These are phyloP conservation scores for Lycodopsis pacificus DNA, from an alignment of 2,797 vertebrate genomes.

Conservation along the genomic window DNA sequence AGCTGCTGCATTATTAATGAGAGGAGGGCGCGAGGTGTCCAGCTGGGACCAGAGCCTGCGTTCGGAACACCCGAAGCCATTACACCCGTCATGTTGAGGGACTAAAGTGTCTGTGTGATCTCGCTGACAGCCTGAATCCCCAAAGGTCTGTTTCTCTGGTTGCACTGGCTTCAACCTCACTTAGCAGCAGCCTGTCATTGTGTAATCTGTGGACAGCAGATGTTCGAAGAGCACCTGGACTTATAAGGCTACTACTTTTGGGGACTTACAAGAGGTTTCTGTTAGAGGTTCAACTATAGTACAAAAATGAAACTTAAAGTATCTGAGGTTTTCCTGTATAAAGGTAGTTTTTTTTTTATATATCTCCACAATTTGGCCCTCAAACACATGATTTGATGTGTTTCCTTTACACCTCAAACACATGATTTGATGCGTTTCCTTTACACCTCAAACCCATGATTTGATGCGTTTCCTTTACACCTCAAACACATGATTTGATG, in stretches of 20 bases:
- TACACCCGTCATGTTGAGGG: conserved; percentile 24
- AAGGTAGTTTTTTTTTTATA: not conserved
- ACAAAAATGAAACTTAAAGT: not conserved
- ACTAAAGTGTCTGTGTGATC: conserved; percentile 44
- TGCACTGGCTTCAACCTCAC: conserved; percentile 15
- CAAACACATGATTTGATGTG: not conserved
- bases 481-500: not conserved
- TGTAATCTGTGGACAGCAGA: conserved; percentile 52
- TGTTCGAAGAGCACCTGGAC: conserved; percentile 54
- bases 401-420: not conserved
- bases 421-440: not conserved
- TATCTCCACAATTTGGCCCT: not conserved
- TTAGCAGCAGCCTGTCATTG: conserved; percentile 41
- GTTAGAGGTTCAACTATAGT: too few species aligned
- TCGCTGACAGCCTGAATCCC: conserved; percentile 34
- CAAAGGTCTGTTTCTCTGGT: conserved; percentile 31
- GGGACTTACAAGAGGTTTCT: conserved; percentile 21
- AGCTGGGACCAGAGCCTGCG: conserved; percentile 43
- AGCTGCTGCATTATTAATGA: conserved; percentile 58
- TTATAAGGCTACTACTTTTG: conserved; percentile 6
- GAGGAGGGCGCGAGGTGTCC: conserved; percentile 34
- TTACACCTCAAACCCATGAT: not conserved
- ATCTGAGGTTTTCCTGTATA: not conserved
- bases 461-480: not conserved
- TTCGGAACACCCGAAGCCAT: conserved; percentile 16